These are phyloP conservation scores for Pheosia tremula DNA, from an alignment of 2,888 invertebrate species.

Conservation along the genomic window DNA sequence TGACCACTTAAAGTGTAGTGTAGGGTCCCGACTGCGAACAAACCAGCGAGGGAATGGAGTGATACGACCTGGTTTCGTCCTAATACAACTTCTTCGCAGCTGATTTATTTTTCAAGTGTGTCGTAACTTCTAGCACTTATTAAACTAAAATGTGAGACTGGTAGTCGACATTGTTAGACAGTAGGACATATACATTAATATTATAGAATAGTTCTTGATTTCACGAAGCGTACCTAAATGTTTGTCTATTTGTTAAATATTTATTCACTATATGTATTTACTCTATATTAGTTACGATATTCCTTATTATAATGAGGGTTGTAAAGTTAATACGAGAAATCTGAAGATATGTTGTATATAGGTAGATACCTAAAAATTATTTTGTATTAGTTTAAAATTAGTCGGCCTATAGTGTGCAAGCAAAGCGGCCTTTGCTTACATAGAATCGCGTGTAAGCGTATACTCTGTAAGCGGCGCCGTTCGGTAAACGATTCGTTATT, in stretches of 20 bases:
- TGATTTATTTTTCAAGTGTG: constrained; percentile 74
- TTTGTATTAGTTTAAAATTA: constrained; percentile 61
- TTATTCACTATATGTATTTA: constrained; percentile 69
- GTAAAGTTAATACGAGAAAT: constrained; percentile 67
- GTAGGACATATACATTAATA: constrained; percentile 79
- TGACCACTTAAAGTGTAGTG: constrained; percentile 79
- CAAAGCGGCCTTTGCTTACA: constrained; percentile 46
- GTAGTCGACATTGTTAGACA: constrained; percentile 83
- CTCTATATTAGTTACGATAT: constrained; percentile 68
- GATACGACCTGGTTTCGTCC: constrained; percentile 78
- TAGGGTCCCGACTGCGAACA: constrained; percentile 64
- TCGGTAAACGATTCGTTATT: constrained; percentile 24
- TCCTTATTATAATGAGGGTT: constrained; percentile 73
- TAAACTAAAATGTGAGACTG: constrained; percentile 84
- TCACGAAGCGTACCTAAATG: constrained; percentile 63
- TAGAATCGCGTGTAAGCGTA: constrained; percentile 9
- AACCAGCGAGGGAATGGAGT: constrained; percentile 54
- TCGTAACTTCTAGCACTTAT: constrained; percentile 81
- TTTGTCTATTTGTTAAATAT: constrained; percentile 71
- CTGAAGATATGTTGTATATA: constrained; percentile 74
- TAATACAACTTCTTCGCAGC: constrained; percentile 70
- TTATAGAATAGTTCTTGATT: constrained; percentile 77
- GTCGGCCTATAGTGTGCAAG: constrained; percentile 69
- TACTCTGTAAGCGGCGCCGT: constrained; percentile 22
- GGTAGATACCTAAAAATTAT: constrained; percentile 60